Evolutionary conservation across 2,797 vertebrate genomes (phyloP).

Genomic region (Crax fasciolata): DNA sequence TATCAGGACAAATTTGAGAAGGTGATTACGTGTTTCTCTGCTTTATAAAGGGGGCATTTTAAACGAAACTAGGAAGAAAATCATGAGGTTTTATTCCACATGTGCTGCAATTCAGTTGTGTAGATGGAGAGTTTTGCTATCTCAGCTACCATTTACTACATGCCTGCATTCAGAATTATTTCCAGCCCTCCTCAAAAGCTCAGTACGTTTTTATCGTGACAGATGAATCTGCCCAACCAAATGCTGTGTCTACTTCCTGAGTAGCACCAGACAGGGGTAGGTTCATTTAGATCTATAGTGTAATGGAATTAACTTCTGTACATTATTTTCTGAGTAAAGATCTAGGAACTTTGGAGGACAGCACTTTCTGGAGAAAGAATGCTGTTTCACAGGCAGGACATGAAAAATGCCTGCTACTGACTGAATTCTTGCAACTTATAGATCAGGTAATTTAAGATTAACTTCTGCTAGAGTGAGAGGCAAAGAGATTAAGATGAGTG

Average conservation of each 20-base stretch:
- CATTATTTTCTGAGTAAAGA: neutral
- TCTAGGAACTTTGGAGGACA: neutral
- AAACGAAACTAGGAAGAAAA: neutral
- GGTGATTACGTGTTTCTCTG: neutral
- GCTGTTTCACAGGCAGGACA: neutral
- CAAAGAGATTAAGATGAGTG: neutral
- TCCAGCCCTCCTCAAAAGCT: neutral
- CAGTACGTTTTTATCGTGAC: neutral
- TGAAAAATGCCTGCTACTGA: neutral
- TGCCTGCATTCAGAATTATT: neutral
- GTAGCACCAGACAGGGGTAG: neutral
- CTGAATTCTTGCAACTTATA: neutral
- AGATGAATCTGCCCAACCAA: neutral
- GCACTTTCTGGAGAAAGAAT: neutral
- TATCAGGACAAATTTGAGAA: neutral
- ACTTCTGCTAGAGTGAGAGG: neutral
- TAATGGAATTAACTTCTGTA: neutral
- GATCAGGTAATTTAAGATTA: neutral
- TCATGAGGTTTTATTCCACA: neutral
- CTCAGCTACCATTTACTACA: neutral
- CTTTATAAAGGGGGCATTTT: neutral
- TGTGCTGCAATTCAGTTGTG: neutral
- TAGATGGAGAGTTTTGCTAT: neutral
- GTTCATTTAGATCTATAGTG: neutral
- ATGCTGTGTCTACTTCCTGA: neutral